Conservation (phyloP, 2,113 vertebrate genomes). For the Dipodomys ordii region DNA sequence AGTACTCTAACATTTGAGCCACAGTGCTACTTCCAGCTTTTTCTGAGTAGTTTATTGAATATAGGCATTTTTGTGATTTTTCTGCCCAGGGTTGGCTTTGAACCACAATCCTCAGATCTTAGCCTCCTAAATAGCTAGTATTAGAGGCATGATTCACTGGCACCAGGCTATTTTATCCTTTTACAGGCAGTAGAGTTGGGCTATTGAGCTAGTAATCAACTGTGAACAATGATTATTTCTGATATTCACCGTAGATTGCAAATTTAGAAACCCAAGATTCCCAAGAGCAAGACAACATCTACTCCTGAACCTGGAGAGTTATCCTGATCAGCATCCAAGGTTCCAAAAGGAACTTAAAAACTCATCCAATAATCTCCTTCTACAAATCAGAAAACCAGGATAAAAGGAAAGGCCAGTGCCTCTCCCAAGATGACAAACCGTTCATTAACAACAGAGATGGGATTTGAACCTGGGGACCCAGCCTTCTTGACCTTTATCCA, state of each 20-base stretch:
- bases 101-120: too few species aligned
- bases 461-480: conserved; percentile 53
- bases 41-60: too few species aligned
- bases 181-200: not conserved
- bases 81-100: too few species aligned
- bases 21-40: too few species aligned
- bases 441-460: conserved; percentile 64
- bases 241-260: not conserved
- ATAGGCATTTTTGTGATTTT: too few species aligned
- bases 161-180: not conserved
- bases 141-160: too few species aligned
- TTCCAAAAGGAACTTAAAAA: not conserved
- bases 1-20: too few species aligned
- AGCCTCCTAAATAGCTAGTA: too few species aligned
- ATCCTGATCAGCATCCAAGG: not conserved
- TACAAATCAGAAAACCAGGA: conserved; percentile 52
- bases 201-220: not conserved
- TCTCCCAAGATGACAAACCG: conserved; percentile 41
- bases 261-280: conserved; percentile 16
- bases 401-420: not conserved
- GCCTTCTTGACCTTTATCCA: not conserved
- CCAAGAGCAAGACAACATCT: not conserved
- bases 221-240: not conserved
- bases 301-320: not conserved
- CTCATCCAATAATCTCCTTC: conserved; percentile 8